A percentile compares a stretch with the other conserved stretches of the same genome.
These are phyloP conservation scores for Pseudorhombus dupliciocellatus DNA, from an alignment of 2,113 vertebrate species.

Conservation along the genomic window DNA sequence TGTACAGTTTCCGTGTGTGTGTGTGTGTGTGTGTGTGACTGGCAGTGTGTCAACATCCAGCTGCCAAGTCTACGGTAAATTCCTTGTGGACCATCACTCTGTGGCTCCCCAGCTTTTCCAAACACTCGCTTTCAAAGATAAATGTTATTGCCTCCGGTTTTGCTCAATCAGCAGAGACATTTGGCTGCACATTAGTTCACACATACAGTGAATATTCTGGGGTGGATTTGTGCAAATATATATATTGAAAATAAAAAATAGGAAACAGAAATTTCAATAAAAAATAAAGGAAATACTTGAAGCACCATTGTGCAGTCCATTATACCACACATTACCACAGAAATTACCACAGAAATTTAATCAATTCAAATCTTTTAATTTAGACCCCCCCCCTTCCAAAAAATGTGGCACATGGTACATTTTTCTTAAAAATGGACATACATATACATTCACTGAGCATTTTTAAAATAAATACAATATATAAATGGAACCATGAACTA, in stretches of 20 bases:
- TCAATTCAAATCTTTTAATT: too few relatives aligned
- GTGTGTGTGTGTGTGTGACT: neutral
- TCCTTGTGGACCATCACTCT: neutral
- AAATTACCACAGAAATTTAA: too few relatives aligned
- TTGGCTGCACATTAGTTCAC: neutral
- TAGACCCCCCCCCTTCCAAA: too few relatives aligned
- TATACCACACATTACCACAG: too few relatives aligned
- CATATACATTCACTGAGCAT: neutral
- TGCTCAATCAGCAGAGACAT: neutral
- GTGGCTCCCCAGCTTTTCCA: neutral
- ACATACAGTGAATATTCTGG: too few relatives aligned
- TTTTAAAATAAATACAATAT: neutral
- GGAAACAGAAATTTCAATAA: too few relatives aligned
- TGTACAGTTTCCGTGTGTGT: neutral
- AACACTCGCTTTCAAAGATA: neutral
- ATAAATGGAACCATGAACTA: neutral
- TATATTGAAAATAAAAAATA: too few relatives aligned
- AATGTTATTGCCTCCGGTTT: neutral
- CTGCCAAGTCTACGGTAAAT: neutral
- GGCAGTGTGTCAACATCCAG: neutral
- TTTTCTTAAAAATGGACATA: neutral
- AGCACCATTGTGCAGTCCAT: too few relatives aligned
- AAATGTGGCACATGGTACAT: too few relatives aligned
- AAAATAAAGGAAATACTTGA: too few relatives aligned
- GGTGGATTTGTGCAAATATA: too few relatives aligned